Base-by-base conservation (phyloP, 2,113 vertebrate species). In the Brienomyrus brachyistius region DNA sequence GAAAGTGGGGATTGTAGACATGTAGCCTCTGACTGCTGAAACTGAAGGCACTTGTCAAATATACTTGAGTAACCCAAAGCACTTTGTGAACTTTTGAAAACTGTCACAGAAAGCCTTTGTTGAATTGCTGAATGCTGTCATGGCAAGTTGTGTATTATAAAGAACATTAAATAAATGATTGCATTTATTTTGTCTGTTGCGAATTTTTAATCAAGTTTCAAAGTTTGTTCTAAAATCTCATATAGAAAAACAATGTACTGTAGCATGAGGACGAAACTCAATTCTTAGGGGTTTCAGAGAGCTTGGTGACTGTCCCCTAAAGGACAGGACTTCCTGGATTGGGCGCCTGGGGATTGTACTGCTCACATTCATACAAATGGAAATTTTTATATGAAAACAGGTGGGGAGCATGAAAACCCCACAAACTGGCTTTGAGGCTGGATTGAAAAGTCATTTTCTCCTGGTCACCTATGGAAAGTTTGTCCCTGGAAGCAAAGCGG, bases 141-240 rank as follows among this genome's bases (percentile, higher is more conserved):
- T 11, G 19, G 5, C 84, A 90, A 11, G 23, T 10, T 86, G 48
- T 86, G 27, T 88, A 56, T 90, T 89, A 52, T 89, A 31, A n/a
- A 59, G 90, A 48, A 88, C 83, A 92, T 48, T 45, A 90, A 95
- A 92, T 94, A 95, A 95, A 95, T 94, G 91, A 94, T 93, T 95
- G 92, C 93, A 94, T 94, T 62, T 17, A 88, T 45, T 45, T 31
- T 80, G 74, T 40, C 35, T 80, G 48, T 52, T 35, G 50, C 27
- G 1, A 54, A 51, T 87, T 47, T 47, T 84, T 88, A 27, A 80
- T 43, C n/a, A 47, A 9, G 59, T 84, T 88, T 40, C 4, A 35
- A 19, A 19, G 11, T 19, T 52, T n/a, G n/a, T 86, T 86, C 6
- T 23, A 59, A 59, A 21, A 59, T 59, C 21, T n/a, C 52, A 21